These are phyloP conservation scores for Stegastes partitus DNA, from an alignment of 2,113 vertebrate genomes.

Conservation along the genomic window DNA sequence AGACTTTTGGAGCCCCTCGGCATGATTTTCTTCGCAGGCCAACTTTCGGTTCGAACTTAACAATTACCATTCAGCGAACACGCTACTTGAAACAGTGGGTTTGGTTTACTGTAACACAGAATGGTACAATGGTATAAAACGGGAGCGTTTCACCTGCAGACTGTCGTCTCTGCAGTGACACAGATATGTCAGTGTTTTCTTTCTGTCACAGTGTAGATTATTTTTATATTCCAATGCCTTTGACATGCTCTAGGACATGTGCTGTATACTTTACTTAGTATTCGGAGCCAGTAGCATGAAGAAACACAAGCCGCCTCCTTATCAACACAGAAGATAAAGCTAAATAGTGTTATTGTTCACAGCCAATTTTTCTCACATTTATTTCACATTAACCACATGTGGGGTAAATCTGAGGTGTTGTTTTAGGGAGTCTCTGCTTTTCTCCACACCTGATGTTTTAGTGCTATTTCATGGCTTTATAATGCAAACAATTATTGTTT, in stretches of 20 bases:
- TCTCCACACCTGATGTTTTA: not conserved
- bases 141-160: not conserved
- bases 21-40: slow-evolving; percentile 17
- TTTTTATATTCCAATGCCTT: not conserved
- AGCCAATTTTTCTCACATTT: not conserved
- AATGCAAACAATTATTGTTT: no score
- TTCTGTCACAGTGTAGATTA: not conserved
- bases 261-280: not conserved
- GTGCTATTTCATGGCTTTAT: not conserved
- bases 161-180: slow-evolving; percentile 5
- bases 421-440: not conserved
- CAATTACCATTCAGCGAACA: not conserved
- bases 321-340: not conserved
- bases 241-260: not conserved
- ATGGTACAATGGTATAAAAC: slow-evolving; percentile 1
- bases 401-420: no score
- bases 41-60: slow-evolving; percentile 14
- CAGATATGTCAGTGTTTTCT: not conserved
- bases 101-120: not conserved
- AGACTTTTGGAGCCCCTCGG: slow-evolving; percentile 17
- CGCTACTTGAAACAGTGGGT: not conserved
- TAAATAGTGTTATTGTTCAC: not conserved
- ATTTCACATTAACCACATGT: not conserved
- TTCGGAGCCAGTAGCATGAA: not conserved
- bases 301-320: not conserved